These are phyloP conservation scores for Bovichtus variegatus DNA, from an alignment of 2,797 vertebrate species.

Conservation along the genomic window DNA sequence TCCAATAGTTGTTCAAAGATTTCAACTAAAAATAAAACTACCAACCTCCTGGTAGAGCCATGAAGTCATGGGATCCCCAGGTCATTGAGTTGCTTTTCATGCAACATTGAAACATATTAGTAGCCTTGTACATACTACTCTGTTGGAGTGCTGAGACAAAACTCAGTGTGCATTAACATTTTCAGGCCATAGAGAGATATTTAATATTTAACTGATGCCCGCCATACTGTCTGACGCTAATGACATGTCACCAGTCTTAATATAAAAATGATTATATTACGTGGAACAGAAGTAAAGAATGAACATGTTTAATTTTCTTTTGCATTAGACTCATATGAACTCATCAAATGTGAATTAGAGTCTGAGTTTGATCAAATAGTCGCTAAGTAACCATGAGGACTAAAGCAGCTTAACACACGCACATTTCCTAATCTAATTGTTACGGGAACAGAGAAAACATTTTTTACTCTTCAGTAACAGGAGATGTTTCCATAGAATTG, in stretches of 20 bases:
- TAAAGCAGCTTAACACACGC: conserved; percentile 35
- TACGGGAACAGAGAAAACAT: conserved; percentile 29
- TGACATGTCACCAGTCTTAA: conserved; percentile 54
- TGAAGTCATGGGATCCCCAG: not conserved
- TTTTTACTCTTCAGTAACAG: conserved; percentile 33
- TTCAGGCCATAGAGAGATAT: conserved; percentile 22
- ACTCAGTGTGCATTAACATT: not conserved
- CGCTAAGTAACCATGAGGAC: conserved; percentile 51
- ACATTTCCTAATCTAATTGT: conserved; percentile 60
- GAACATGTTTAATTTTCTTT: conserved; percentile 64
- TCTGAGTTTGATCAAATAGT: conserved; percentile 63
- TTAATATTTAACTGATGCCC: conserved; percentile 44
- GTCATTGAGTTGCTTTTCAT: conserved; percentile 6
- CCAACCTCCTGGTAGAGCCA: too few relatives aligned
- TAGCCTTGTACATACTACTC: conserved; percentile 10
- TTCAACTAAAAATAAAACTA: too few relatives aligned
- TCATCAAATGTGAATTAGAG: conserved; percentile 67
- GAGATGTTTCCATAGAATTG: conserved; percentile 7
- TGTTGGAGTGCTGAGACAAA: not conserved
- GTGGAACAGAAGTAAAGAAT: conserved; percentile 43
- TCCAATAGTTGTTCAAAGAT: too few relatives aligned
- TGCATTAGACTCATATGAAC: conserved; percentile 59
- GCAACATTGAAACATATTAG: conserved; percentile 22
- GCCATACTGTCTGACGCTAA: conserved; percentile 37
- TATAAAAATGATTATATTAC: conserved; percentile 63